Evolutionary conservation across 2,797 vertebrate species (phyloP).

Genomic region (Limosa lapponica): DNA sequence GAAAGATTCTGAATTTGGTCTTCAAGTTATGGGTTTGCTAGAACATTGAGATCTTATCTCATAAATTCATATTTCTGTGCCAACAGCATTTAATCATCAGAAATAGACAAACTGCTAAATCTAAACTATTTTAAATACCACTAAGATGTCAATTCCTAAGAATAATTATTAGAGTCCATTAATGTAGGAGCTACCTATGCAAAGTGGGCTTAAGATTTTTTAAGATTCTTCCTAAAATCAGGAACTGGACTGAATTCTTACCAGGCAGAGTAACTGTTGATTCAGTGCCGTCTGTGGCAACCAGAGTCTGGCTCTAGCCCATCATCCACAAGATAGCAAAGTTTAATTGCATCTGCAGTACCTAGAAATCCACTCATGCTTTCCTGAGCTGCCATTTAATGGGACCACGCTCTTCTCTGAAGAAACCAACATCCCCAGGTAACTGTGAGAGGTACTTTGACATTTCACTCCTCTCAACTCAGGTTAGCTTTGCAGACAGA

Average conservation of each 20-base stretch:
- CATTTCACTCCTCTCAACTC: background rate
- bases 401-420: background rate
- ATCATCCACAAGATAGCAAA: no score
- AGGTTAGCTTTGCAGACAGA: background rate
- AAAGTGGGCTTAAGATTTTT: background rate
- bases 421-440: no score
- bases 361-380: background rate
- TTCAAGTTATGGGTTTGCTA: background rate
- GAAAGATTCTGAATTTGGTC: background rate
- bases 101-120: background rate
- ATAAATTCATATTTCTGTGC: background rate
- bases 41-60: background rate
- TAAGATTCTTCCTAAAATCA: background rate
- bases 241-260: background rate
- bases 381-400: no score
- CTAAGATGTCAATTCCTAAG: background rate
- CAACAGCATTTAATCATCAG: background rate
- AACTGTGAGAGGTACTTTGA: background rate
- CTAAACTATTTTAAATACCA: background rate
- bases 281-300: rapidly evolving
- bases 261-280: background rate
- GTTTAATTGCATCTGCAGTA: background rate
- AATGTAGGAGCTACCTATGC: background rate
- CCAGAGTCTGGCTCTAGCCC: background rate
- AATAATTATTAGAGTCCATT: background rate